phyloP scores from a whole-genome alignment of 2,888 invertebrate genomes.

The Tetragonisca angustula region DNA sequence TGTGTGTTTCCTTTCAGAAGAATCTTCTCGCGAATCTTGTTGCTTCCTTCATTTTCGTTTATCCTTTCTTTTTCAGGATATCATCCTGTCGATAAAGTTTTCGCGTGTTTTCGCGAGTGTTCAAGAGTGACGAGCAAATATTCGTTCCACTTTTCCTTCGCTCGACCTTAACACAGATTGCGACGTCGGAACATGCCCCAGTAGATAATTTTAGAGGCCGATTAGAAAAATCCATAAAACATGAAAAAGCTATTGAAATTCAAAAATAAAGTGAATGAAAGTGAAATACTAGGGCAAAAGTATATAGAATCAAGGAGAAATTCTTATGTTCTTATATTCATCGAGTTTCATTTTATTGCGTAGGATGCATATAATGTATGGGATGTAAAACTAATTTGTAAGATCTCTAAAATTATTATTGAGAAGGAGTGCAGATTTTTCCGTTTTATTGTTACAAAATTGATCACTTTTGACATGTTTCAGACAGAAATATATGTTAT shows the following conservation, averaged over 20 bases:
- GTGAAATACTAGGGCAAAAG: not conserved
- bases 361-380: not conserved
- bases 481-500: no score
- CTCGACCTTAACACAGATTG: constrained; percentile 63
- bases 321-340: not conserved
- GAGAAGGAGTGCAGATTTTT: not conserved
- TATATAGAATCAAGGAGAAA: not conserved
- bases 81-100: not conserved
- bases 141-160: constrained; percentile 42
- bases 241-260: no score
- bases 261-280: no score
- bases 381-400: no score
- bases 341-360: not conserved
- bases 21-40: not conserved
- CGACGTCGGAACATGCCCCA: constrained; percentile 8
- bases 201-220: constrained; percentile 32
- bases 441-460: not conserved
- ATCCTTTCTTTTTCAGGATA: not conserved
- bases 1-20: not conserved
- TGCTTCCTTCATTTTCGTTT: not conserved
- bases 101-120: not conserved
- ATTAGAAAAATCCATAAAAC: not conserved
- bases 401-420: no score
- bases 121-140: not conserved
- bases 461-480: not conserved